These are phyloP conservation scores for Spilarctia lutea DNA, from an alignment of 2,888 invertebrate species.

Conservation along the genomic window DNA sequence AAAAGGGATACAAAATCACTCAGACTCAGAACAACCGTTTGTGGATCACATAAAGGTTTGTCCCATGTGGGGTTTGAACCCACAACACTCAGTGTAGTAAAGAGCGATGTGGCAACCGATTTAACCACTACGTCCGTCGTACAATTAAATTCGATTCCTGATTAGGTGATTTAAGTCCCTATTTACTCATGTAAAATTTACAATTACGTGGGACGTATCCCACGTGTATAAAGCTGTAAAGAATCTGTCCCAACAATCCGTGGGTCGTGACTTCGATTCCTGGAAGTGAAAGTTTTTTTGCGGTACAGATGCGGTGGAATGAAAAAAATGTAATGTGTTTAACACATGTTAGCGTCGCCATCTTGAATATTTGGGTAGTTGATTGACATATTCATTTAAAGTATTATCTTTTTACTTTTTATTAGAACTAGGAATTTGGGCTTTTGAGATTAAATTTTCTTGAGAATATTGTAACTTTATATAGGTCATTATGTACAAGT, in stretches of 20 bases:
- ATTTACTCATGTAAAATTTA: too few relatives aligned
- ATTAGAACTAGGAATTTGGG: not conserved
- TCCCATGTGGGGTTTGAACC: too few relatives aligned
- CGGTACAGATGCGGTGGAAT: slow-evolving; percentile 30
- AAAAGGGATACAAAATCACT: too few relatives aligned
- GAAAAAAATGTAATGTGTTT: slow-evolving; percentile 46
- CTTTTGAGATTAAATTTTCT: not conserved
- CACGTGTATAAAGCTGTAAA: slow-evolving; percentile 9
- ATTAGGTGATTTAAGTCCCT: too few relatives aligned
- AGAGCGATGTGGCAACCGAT: too few relatives aligned
- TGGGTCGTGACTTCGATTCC: slow-evolving; percentile 53
- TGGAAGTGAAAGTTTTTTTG: slow-evolving; percentile 69
- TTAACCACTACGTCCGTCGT: too few relatives aligned
- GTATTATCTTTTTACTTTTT: not conserved
- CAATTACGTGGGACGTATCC: not conserved
- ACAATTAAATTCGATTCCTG: too few relatives aligned
- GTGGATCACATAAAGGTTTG: too few relatives aligned
- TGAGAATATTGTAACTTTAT: not conserved
- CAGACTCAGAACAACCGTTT: too few relatives aligned
- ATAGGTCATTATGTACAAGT: too few relatives aligned
- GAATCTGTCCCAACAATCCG: slow-evolving; percentile 22
- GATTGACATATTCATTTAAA: slow-evolving; percentile 17
- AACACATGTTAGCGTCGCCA: slow-evolving; percentile 43
- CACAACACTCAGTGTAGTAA: too few relatives aligned
- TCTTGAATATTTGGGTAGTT: slow-evolving; percentile 28